These are phyloP conservation scores for Malurus melanocephalus DNA, from an alignment of 2,113 vertebrate species.

Conservation along the genomic window DNA sequence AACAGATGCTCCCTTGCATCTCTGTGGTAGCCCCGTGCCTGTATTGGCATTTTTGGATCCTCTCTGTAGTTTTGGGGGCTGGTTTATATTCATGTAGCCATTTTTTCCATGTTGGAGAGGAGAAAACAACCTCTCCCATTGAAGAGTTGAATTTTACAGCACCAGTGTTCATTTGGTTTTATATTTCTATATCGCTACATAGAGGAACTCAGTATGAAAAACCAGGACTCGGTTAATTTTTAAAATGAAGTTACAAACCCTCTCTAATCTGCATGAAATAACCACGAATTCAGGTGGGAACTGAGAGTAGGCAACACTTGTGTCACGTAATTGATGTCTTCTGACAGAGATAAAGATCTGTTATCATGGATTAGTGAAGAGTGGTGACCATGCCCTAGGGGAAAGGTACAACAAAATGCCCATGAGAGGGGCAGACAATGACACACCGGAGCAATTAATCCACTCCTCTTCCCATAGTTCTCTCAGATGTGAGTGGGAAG, in stretches of 20 bases:
- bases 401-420: not conserved
- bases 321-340: accelerated
- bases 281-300: not conserved
- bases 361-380: not conserved
- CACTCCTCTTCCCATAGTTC: not conserved
- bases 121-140: not conserved
- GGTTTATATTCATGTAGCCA: not conserved
- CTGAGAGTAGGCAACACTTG: not conserved
- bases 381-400: not conserved
- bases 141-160: not conserved
- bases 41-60: not conserved
- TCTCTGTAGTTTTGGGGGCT: not conserved
- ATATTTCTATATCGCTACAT: not conserved
- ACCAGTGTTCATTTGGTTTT: not conserved
- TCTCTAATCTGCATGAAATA: not conserved
- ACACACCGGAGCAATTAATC: not conserved
- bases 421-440: not conserved
- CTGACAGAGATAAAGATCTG: not conserved
- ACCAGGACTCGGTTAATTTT: not conserved
- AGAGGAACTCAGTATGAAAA: not conserved
- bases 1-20: not conserved
- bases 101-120: not conserved
- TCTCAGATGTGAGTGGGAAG: not conserved
- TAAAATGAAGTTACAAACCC: not conserved
- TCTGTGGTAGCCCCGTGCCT: not conserved